Conservation (phyloP, 37 sponge, comb jelly and placozoan genomes). For the Mnemiopsis leidyi region DNA sequence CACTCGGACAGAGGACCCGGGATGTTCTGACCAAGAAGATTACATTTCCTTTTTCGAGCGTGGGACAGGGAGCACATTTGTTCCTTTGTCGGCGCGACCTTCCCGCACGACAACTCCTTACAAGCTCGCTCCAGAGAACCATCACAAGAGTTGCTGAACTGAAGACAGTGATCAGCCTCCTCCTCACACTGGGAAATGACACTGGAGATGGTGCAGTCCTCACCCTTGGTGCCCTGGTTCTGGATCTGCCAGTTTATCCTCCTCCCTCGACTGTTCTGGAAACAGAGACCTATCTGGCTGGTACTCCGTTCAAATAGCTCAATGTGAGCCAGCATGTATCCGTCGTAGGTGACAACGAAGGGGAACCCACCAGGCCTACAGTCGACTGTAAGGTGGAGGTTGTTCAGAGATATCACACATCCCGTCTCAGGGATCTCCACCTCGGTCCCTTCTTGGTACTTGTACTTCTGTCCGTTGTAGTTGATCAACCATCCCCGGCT, state of each 20-base stretch:
- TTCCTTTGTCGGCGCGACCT: neutral
- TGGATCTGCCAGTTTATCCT: constrained; percentile 24
- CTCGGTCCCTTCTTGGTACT: neutral
- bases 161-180: neutral
- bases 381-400: constrained; percentile 13
- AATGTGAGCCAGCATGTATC: constrained; percentile 26
- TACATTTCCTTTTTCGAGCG: neutral
- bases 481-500: neutral
- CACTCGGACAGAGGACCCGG: neutral
- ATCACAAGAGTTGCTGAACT: neutral
- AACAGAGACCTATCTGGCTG: neutral
- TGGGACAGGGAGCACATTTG: neutral
- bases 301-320: neutral
- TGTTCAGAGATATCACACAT: neutral
- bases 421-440: neutral
- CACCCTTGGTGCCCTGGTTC: neutral
- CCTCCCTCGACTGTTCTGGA: neutral
- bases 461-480: neutral
- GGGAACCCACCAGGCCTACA: constrained; percentile 29
- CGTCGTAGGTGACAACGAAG: constrained; percentile 29
- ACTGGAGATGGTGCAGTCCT: neutral
- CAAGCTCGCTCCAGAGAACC: neutral
- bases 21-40: neutral
- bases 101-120: neutral
- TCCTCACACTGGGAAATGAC: neutral